Conservation (phyloP, 2,888 invertebrate genomes). For the Brachyptera putata region DNA sequence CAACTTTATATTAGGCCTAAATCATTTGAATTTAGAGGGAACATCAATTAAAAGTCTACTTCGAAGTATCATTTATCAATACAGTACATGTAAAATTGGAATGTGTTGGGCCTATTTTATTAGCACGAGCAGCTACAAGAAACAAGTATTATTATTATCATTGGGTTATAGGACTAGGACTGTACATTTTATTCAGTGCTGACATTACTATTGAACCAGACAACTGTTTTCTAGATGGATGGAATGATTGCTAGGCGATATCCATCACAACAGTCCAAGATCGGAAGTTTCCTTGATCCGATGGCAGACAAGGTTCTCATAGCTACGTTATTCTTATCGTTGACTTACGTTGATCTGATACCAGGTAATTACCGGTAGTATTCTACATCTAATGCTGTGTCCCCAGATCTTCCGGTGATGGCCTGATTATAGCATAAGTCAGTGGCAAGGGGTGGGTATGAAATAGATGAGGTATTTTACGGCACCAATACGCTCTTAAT, state of each 20-base stretch:
- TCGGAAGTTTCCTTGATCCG: conserved; percentile 94
- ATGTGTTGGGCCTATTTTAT: too few relatives aligned
- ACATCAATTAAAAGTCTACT: conserved; percentile 40
- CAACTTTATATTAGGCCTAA: too few relatives aligned
- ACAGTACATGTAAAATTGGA: neutral
- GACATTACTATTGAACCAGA: neutral
- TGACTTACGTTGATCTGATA: conserved; percentile 81
- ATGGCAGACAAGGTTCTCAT: conserved; percentile 95
- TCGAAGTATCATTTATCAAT: neutral
- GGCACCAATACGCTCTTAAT: too few relatives aligned
- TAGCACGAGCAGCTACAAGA: too few relatives aligned
- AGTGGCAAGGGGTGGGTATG: too few relatives aligned
- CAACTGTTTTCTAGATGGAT: conserved; percentile 66
- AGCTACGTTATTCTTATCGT: conserved; percentile 78
- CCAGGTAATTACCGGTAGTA: conserved; percentile 57
- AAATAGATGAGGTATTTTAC: too few relatives aligned
- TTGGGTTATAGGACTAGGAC: too few relatives aligned
- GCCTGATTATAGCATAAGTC: too few relatives aligned
- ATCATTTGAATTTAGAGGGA: too few relatives aligned
- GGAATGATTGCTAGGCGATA: conserved; percentile 95
- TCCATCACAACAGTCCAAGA: conserved; percentile 84
- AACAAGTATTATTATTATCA: too few relatives aligned
- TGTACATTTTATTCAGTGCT: too few relatives aligned
- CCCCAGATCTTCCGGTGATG: too few relatives aligned
- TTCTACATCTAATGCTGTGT: neutral